These are phyloP conservation scores for Galerucella calmariensis DNA, from an alignment of 2,888 invertebrate species.

Conservation along the genomic window DNA sequence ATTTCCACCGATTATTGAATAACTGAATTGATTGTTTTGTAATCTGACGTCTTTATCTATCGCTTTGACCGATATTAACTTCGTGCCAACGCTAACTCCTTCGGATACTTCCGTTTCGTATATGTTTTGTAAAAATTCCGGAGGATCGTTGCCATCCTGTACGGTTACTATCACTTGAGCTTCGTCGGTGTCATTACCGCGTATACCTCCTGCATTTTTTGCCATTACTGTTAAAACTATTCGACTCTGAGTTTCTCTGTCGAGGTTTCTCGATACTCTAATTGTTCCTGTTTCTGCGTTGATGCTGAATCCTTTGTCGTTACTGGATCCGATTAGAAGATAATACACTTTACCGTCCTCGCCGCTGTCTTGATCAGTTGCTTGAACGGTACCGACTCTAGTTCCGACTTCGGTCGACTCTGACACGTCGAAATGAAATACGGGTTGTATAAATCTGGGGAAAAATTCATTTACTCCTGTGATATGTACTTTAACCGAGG, in stretches of 20 bases:
- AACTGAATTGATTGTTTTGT: constrained; percentile 92
- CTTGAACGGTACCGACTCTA: constrained; percentile 86
- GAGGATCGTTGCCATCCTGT: constrained; percentile 96
- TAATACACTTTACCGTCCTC: constrained; percentile 90
- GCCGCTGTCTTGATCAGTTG: constrained; percentile 89
- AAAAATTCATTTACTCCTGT: constrained; percentile 90
- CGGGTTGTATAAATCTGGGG: constrained; percentile 88
- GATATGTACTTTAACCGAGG: constrained; percentile 79
- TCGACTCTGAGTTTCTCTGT: constrained; percentile 88
- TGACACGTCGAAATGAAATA: constrained; percentile 92
- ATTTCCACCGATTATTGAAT: constrained; percentile 88
- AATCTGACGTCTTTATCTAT: constrained; percentile 91
- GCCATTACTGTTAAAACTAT: constrained; percentile 92
- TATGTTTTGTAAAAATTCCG: constrained; percentile 83
- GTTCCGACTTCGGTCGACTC: constrained; percentile 90
- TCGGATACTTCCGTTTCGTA: constrained; percentile 88
- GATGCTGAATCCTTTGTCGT: constrained; percentile 89
- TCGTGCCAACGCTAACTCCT: constrained; percentile 78
- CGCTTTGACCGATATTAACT: constrained; percentile 83
- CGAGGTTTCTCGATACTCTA: constrained; percentile 82
- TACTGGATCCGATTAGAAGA: constrained; percentile 92
- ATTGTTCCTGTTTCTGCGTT: constrained; percentile 87
- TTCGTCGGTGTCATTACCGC: constrained; percentile 95
- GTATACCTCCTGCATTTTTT: constrained; percentile 93
- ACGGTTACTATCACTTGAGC: constrained; percentile 93